A percentile compares a stretch with the other conserved stretches of the same genome.
These are phyloP conservation scores for Oncorhynchus mykiss DNA, from an alignment of 2,113 vertebrate genomes.

Conservation along the genomic window DNA sequence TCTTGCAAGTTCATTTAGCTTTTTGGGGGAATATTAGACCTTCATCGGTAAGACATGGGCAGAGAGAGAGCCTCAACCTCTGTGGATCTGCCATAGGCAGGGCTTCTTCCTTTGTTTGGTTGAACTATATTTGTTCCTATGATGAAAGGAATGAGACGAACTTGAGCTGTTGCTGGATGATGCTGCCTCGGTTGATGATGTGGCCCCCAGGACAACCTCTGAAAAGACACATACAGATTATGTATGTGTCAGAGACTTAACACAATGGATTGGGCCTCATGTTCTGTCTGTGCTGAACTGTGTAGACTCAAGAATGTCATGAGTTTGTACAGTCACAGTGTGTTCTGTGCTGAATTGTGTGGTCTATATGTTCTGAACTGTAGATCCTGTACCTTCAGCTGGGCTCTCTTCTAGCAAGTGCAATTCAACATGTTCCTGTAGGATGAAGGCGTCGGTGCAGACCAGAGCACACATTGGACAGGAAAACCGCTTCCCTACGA, in stretches of 20 bases:
- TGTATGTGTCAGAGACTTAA: background rate
- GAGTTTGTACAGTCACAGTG: background rate
- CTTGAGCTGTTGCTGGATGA: background rate
- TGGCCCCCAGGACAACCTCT: background rate
- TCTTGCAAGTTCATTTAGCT: no score
- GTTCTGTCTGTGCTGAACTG: background rate
- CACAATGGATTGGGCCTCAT: background rate
- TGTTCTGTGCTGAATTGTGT: background rate
- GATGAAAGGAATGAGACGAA: background rate
- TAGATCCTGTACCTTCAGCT: slow-evolving; percentile 40
- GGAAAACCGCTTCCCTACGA: slow-evolving; percentile 68
- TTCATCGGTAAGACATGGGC: no score
- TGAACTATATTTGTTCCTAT: background rate
- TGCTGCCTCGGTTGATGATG: background rate
- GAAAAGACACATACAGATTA: background rate
- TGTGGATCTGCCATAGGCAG: no score
- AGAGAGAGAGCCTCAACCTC: no score
- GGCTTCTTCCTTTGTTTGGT: no score
- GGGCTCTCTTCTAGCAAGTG: slow-evolving; percentile 59
- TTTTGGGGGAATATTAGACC: no score
- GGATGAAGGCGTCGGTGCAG: slow-evolving; percentile 58
- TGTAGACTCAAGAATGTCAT: no score
- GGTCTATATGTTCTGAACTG: background rate
- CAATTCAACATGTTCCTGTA: slow-evolving; percentile 75
- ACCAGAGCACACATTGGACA: slow-evolving; percentile 86